A percentile compares a stretch with the other conserved stretches of the same genome.
phyloP scores from a whole-genome alignment of 2,888 invertebrate genomes.

The Drosophila mulleri region DNA sequence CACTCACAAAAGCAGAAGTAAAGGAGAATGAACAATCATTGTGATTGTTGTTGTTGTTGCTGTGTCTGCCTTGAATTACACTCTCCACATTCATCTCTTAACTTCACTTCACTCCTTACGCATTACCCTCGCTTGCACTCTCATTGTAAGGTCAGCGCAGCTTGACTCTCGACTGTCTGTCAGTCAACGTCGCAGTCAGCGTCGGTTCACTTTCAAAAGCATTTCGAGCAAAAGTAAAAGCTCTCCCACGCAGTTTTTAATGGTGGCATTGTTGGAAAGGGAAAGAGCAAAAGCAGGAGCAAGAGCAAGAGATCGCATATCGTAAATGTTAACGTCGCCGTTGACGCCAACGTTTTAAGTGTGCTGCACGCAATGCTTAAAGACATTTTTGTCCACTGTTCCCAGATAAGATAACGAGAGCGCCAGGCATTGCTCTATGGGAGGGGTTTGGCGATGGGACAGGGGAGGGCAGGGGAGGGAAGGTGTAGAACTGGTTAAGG shows the following conservation, averaged over 20 bases:
- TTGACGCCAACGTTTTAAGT: conserved; percentile 12
- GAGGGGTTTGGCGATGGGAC: background rate
- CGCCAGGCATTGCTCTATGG: background rate
- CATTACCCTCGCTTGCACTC: conserved; percentile 28
- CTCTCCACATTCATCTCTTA: conserved; percentile 17
- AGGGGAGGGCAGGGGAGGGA: background rate
- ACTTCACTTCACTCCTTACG: conserved; percentile 16
- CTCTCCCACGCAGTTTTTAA: conserved; percentile 58
- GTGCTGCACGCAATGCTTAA: conserved; percentile 41
- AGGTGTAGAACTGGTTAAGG: background rate
- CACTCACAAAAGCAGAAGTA: conserved; percentile 21
- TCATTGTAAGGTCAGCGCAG: conserved; percentile 37
- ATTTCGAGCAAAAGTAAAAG: conserved; percentile 63
- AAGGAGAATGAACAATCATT: conserved; percentile 23
- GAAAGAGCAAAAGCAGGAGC: conserved; percentile 34
- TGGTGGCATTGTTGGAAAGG: conserved; percentile 40
- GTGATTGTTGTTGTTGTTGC: conserved; percentile 4
- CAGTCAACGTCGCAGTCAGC: conserved; percentile 2
- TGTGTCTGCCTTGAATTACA: conserved; percentile 31
- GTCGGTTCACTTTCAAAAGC: conserved; percentile 59
- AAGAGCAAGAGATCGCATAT: conserved; percentile 36
- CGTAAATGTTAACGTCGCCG: conserved; percentile 13
- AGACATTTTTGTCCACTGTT: conserved; percentile 23
- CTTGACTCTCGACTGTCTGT: conserved; percentile 21
- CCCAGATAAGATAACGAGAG: conserved; percentile 59